Evolutionary conservation across 2,797 vertebrate genomes (phyloP).

Genomic region (Meriones psammophilus): DNA sequence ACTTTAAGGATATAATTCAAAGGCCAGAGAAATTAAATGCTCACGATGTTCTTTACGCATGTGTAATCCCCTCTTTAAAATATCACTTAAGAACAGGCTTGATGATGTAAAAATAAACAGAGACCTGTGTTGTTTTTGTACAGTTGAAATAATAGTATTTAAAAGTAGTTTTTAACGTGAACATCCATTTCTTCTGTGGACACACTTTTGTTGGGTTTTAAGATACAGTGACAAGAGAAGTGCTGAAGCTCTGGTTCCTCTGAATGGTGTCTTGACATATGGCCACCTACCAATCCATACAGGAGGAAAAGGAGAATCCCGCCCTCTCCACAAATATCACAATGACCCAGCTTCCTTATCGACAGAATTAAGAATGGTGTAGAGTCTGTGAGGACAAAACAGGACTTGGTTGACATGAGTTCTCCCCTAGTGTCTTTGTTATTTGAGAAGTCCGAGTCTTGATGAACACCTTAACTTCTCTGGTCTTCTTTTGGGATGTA

Average conservation of each 20-base stretch:
- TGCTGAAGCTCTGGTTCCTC: background rate
- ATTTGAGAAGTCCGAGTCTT: background rate
- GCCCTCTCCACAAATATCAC: background rate
- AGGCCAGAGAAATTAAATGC: slow-evolving; percentile 76
- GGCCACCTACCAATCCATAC: background rate
- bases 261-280: background rate
- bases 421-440: background rate
- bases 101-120: slow-evolving; percentile 69
- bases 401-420: background rate
- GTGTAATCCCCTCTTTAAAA: slow-evolving; percentile 59
- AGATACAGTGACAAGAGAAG: background rate
- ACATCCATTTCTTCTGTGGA: slow-evolving; percentile 22
- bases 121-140: slow-evolving; percentile 42
- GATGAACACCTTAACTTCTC: background rate
- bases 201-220: slow-evolving; percentile 36
- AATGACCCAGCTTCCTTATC: slow-evolving; percentile 49
- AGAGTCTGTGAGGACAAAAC: background rate
- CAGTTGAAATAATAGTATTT: background rate
- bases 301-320: background rate
- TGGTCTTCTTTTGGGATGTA: background rate
- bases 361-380: background rate
- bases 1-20: slow-evolving; percentile 75
- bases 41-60: slow-evolving; percentile 68
- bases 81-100: slow-evolving; percentile 2
- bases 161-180: slow-evolving; percentile 1